A percentile compares a stretch with the other conserved stretches of the same genome.
These are phyloP conservation scores for Eristalis pertinax DNA, from an alignment of 2,888 invertebrate species.

Conservation along the genomic window DNA sequence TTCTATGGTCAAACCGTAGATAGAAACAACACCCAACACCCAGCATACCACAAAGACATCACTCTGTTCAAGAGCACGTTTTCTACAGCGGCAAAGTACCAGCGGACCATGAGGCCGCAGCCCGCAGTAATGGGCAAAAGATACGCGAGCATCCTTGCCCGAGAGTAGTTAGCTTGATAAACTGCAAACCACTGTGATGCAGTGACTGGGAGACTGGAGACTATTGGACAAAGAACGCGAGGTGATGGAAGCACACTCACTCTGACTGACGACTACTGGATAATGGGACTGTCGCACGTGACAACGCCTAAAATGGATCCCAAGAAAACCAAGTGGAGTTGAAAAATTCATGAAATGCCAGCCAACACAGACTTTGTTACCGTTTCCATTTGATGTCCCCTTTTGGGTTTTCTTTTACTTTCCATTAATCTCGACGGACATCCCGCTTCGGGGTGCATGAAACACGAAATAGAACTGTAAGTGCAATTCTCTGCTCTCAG, in stretches of 20 bases:
- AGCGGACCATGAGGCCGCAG: constrained; percentile 13
- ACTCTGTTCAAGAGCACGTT: constrained; percentile 26
- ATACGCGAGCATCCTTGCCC: constrained; percentile 42
- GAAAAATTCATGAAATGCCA: constrained; percentile 66
- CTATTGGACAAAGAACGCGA: constrained; percentile 25
- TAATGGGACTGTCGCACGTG: constrained; percentile 70
- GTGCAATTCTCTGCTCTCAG: constrained; percentile 43
- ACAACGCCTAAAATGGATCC: constrained; percentile 67
- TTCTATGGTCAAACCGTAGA: constrained; percentile 8
- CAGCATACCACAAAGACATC: constrained; percentile 46
- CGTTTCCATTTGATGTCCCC: constrained; percentile 35
- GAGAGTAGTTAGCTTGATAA: constrained; percentile 65
- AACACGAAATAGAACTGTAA: constrained; percentile 22
- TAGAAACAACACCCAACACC: constrained; percentile 18
- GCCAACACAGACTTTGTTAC: constrained; percentile 39
- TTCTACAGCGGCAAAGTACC: constrained; percentile 35
- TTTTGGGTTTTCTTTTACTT: constrained; percentile 41
- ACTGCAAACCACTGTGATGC: constrained; percentile 54
- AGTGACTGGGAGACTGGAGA: neutral
- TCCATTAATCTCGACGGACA: constrained; percentile 46
- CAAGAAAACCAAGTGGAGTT: constrained; percentile 35
- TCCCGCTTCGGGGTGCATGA: constrained; percentile 4
- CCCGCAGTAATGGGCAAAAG: constrained; percentile 5
- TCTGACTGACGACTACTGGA: constrained; percentile 58
- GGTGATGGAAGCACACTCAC: constrained; percentile 59